A percentile compares a stretch with the other conserved stretches of the same genome.
Evolutionary conservation across 2,113 vertebrate genomes (phyloP).

Genomic region (Cinclus cinclus): DNA sequence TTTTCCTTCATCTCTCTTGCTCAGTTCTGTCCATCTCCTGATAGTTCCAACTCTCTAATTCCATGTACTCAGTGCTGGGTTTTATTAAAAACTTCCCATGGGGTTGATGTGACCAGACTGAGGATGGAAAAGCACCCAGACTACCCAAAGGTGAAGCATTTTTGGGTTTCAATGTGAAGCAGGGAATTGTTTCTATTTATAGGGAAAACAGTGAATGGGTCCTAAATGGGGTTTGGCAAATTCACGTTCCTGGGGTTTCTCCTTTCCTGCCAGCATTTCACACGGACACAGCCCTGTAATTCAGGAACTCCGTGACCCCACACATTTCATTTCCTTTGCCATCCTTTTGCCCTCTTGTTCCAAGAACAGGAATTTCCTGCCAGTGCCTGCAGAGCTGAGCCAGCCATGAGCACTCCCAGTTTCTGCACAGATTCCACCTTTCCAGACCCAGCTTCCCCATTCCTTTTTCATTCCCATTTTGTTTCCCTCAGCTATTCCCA

Average conservation of each 20-base stretch:
- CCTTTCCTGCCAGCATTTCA: background rate
- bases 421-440: background rate
- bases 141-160: background rate
- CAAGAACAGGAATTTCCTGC: background rate
- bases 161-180: background rate
- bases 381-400: background rate
- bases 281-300: background rate
- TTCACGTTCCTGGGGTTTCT: background rate
- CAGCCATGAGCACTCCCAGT: accelerated
- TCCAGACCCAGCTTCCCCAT: background rate
- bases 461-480: background rate
- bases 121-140: background rate
- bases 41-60: background rate
- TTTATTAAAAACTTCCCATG: background rate
- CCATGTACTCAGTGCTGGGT: background rate
- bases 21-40: background rate
- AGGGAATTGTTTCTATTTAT: constrained; percentile 24
- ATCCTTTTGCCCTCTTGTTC: background rate
- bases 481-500: background rate
- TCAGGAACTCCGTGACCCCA: background rate
- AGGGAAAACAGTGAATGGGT: background rate
- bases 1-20: accelerated
- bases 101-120: accelerated
- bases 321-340: background rate
- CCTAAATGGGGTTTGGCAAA: background rate